A percentile compares a stretch with the other conserved stretches of the same genome.
Evolutionary conservation across 2,113 vertebrate species (phyloP).

Genomic region (Colius striatus): DNA sequence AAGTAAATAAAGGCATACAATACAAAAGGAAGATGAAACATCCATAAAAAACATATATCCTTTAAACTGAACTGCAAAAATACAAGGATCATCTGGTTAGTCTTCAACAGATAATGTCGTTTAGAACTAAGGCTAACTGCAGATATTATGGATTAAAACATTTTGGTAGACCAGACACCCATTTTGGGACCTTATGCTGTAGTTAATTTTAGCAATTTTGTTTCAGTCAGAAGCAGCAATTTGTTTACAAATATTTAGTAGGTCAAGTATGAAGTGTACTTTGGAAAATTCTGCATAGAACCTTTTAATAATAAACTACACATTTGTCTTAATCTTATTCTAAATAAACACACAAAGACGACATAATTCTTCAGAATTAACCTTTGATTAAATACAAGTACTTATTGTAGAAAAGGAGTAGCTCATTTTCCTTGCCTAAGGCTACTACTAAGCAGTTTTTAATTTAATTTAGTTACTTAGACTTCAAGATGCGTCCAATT

Average conservation of each 20-base stretch:
- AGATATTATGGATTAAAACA: slow-evolving; percentile 15
- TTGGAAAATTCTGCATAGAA: neutral
- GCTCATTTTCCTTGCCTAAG: neutral
- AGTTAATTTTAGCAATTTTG: slow-evolving; percentile 26
- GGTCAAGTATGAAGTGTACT: slow-evolving; percentile 22
- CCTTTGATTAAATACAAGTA: slow-evolving; percentile 27
- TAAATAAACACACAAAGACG: neutral
- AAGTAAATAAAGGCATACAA: neutral
- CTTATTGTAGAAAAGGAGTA: neutral
- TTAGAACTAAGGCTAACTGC: neutral
- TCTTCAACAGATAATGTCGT: neutral
- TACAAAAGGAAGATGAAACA: neutral
- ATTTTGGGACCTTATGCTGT: neutral
- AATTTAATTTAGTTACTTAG: neutral
- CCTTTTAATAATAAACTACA: slow-evolving; percentile 43
- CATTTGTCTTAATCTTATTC: slow-evolving; percentile 39
- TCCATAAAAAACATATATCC: neutral
- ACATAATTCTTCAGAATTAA: slow-evolving; percentile 55
- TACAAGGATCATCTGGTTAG: neutral
- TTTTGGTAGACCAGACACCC: neutral
- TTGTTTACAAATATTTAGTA: slow-evolving; percentile 50
- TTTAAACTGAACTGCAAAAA: neutral
- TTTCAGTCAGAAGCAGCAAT: neutral
- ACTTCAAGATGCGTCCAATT: neutral
- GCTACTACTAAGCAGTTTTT: neutral